phyloP scores from a whole-genome alignment of 2,888 invertebrate genomes.

The Linyphia triangularis region DNA sequence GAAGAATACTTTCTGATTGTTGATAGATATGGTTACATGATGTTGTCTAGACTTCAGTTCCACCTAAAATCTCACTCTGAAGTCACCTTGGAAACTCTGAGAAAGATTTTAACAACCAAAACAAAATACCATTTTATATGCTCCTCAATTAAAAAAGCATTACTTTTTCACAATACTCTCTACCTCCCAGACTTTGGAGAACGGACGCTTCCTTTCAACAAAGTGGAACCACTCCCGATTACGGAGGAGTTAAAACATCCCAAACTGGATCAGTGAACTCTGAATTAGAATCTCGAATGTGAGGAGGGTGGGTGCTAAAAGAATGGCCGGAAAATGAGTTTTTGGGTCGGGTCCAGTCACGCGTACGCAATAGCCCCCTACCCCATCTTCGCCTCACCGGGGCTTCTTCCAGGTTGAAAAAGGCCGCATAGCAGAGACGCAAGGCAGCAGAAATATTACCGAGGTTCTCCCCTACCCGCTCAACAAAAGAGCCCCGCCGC shows the following conservation, averaged over 20 bases:
- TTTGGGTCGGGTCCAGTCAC: constrained; percentile 63
- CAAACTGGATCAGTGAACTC: constrained; percentile 20
- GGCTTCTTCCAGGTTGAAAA: constrained; percentile 50
- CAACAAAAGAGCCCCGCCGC: constrained; percentile 25
- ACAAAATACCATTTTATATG: too few species aligned
- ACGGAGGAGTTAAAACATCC: neutral
- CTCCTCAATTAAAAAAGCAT: too few species aligned
- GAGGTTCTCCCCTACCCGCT: neutral
- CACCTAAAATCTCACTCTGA: too few species aligned
- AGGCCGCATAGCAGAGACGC: constrained; percentile 54
- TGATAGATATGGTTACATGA: too few species aligned
- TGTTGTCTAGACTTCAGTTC: too few species aligned
- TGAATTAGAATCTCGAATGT: constrained; percentile 33
- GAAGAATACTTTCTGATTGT: too few species aligned
- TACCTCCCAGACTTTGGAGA: neutral
- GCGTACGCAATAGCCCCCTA: constrained; percentile 45
- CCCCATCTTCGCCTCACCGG: neutral
- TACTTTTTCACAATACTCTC: too few species aligned
- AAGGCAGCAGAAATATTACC: constrained; percentile 64
- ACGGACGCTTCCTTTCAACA: constrained; percentile 2
- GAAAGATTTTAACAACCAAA: too few species aligned
- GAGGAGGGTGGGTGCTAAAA: constrained; percentile 36
- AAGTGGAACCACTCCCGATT: neutral
- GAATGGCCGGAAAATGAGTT: constrained; percentile 50
- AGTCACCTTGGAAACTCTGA: too few species aligned